Conservation (phyloP, 37 sponge, comb jelly and placozoan genomes). For the Corticium candelabrum region DNA sequence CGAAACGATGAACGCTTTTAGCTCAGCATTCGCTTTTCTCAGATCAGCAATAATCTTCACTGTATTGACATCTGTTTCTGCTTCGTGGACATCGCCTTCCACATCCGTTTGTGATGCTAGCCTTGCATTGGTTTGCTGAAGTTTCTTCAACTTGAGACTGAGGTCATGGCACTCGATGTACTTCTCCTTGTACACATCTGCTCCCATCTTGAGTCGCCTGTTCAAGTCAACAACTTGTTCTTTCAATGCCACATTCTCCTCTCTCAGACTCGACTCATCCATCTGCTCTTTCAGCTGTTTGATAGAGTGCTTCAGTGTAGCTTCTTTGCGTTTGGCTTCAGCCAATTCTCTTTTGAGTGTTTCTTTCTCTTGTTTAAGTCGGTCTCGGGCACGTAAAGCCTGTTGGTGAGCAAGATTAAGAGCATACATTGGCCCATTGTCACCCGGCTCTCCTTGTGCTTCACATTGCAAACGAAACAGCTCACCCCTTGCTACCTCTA, state of each 20-base stretch:
- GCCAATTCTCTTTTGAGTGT: background rate
- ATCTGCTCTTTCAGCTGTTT: background rate
- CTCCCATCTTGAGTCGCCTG: background rate
- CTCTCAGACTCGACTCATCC: background rate
- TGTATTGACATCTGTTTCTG: background rate
- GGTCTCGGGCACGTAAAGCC: slow-evolving; percentile 1
- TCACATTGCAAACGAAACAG: background rate
- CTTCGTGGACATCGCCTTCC: background rate
- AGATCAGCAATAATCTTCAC: background rate
- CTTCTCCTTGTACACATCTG: background rate
- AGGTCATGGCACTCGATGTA: background rate
- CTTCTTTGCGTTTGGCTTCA: background rate
- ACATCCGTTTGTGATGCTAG: background rate
- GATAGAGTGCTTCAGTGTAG: background rate
- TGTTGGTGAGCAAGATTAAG: background rate
- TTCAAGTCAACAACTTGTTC: background rate
- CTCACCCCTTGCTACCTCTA: background rate
- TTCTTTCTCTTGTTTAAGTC: background rate
- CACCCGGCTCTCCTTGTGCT: slow-evolving; percentile 2
- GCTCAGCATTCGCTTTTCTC: background rate
- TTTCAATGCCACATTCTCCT: background rate
- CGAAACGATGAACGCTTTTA: too few relatives aligned
- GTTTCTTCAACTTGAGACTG: background rate
- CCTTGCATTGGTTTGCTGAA: too few relatives aligned
- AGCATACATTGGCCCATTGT: background rate